phyloP scores from a whole-genome alignment of 2,113 vertebrate genomes.

The Micromys minutus region DNA sequence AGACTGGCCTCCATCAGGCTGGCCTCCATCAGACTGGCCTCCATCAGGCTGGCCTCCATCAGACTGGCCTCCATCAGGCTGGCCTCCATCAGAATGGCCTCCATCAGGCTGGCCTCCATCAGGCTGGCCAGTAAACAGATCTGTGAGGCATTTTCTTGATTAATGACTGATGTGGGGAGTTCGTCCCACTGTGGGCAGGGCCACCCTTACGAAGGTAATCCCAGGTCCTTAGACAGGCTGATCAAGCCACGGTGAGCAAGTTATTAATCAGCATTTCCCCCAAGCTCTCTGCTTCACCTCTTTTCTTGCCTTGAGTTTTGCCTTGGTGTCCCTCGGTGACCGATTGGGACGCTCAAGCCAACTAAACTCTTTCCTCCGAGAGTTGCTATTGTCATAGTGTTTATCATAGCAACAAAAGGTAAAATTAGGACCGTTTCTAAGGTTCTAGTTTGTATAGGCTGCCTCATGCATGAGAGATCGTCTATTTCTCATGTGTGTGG shows the following conservation, averaged over 20 bases:
- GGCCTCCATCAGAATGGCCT: too few species aligned
- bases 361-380: neutral
- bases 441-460: constrained; percentile 5
- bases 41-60: neutral
- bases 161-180: neutral
- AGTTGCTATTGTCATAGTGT: neutral
- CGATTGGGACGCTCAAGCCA: neutral
- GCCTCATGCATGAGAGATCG: neutral
- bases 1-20: neutral
- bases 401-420: neutral
- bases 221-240: neutral
- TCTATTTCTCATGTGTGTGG: neutral
- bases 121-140: neutral
- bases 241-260: neutral
- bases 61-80: neutral
- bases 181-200: too few species aligned
- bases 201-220: neutral
- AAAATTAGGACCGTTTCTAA: neutral
- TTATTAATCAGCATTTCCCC: neutral
- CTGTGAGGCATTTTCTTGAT: neutral
- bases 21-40: too few species aligned
- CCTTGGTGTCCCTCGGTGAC: too few species aligned
- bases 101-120: neutral
- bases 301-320: neutral
- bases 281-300: neutral